Base-by-base conservation (phyloP, 1,140 invertebrate species). In the Gryllus bimaculatus region DNA sequence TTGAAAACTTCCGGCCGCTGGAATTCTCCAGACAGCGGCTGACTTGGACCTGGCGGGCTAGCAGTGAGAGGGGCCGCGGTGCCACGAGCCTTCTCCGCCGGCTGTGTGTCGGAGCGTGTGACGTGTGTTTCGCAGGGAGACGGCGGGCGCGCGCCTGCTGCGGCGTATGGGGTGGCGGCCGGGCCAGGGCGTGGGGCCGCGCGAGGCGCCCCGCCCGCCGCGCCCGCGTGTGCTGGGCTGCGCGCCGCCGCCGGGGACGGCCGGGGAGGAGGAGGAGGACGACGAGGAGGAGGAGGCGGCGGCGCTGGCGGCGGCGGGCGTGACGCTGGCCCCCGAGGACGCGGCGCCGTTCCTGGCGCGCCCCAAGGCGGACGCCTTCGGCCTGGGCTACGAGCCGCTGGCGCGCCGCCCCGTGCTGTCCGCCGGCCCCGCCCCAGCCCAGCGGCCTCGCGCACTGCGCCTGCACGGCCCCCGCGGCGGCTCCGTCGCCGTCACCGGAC, bases 381-480 rank as follows among this genome's bases (percentile, higher is more conserved):
- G 95, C 0, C 88, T 99, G 74, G 97, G 97, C 4, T 99, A 99
- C 83, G 87, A 86, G n/a, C 96, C 95, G 0, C 85, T 98, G n/a
- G 89, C 90, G 79, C 88, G 88, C 81, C 86, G 90, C 85, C 84
- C 88, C 84, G 74, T 92, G 39, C 82, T 89, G 83, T 83, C 88
- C 82, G 54, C 2, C 18, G 10, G 18, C 2, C 10, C 10, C 2
- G 54, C 10, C 10, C 10, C 10, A 1, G 54, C 54, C 54, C 10
- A 66, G 10, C 10, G 18, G 10, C 10, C 10, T 13, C 10, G 10
- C 10, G 2, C 54, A 13, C 54, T 66, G 10, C 54, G 54, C 54
- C 18, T 66, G 0, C 2, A 7, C 10, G 54, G 54, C 10, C 2
- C 10, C 2, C 54, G 54, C 54, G 54, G 54, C 18, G 54, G 54